Conservation (phyloP, 2,797 vertebrate genomes). For the Distichodus sexfasciatus region DNA sequence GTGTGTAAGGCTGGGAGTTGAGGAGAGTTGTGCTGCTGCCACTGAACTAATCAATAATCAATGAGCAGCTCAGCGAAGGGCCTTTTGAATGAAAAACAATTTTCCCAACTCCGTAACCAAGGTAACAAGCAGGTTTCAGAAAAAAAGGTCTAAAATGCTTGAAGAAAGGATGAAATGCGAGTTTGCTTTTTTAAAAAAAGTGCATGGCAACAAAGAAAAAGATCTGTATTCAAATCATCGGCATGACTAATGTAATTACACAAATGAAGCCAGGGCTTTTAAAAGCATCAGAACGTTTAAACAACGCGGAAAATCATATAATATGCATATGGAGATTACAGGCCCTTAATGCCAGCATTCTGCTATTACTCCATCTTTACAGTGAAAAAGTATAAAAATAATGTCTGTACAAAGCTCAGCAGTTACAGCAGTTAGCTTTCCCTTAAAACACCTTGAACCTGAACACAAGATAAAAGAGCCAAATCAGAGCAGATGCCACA, state of each 20-base stretch:
- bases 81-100: neutral
- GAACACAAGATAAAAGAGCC: constrained; percentile 23
- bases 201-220: neutral
- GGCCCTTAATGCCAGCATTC: neutral
- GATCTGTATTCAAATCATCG: neutral
- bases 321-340: neutral
- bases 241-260: constrained; percentile 13
- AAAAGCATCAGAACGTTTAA: neutral
- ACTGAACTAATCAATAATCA: neutral
- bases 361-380: neutral
- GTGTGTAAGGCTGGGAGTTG: neutral
- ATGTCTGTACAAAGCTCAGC: constrained; percentile 1
- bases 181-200: neutral
- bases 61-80: neutral
- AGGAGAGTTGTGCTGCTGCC: neutral
- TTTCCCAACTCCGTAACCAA: neutral
- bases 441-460: constrained; percentile 12
- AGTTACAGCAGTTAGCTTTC: too few species aligned
- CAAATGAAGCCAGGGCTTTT: neutral
- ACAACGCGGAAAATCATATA: neutral
- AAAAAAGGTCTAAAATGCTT: neutral
- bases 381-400: neutral
- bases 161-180: neutral
- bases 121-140: neutral
- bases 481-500: constrained; percentile 36